phyloP scores from a whole-genome alignment of 2,888 invertebrate species.

The Boloria euphrosyne region DNA sequence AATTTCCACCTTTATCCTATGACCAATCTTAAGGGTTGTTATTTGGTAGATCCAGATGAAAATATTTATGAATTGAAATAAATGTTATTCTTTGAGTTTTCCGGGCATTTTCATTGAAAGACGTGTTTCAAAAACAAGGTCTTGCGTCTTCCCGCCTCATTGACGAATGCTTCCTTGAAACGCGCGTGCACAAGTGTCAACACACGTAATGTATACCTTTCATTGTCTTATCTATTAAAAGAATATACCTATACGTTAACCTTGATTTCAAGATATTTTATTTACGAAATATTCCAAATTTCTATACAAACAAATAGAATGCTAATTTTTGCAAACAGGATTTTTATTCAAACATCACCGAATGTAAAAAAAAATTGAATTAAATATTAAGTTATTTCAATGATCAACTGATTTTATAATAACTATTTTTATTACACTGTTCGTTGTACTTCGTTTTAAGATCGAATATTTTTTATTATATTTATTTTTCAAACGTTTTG shows the following conservation, averaged over 20 bases:
- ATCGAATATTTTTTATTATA: too few relatives aligned
- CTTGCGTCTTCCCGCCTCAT: constrained; percentile 55
- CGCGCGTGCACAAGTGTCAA: constrained; percentile 61
- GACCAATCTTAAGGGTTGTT: too few relatives aligned
- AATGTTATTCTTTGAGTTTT: constrained; percentile 44
- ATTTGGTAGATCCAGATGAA: not conserved
- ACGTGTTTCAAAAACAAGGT: constrained; percentile 66
- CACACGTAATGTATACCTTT: constrained; percentile 29
- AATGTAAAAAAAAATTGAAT: not conserved
- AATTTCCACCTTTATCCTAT: not conserved
- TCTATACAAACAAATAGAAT: not conserved
- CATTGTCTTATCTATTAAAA: constrained; percentile 30
- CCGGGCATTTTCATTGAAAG: constrained; percentile 39
- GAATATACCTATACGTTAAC: constrained; percentile 13
- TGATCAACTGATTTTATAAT: too few relatives aligned
- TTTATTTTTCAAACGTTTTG: too few relatives aligned
- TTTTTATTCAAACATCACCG: too few relatives aligned
- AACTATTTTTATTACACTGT: too few relatives aligned
- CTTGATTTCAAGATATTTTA: constrained; percentile 13
- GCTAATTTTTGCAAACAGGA: too few relatives aligned
- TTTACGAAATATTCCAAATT: constrained; percentile 11
- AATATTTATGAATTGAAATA: constrained; percentile 25
- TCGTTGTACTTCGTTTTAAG: too few relatives aligned
- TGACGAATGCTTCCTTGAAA: constrained; percentile 65
- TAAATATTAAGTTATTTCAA: not conserved